Conservation (phyloP, 2,113 vertebrate genomes). For the Mobula birostris region DNA sequence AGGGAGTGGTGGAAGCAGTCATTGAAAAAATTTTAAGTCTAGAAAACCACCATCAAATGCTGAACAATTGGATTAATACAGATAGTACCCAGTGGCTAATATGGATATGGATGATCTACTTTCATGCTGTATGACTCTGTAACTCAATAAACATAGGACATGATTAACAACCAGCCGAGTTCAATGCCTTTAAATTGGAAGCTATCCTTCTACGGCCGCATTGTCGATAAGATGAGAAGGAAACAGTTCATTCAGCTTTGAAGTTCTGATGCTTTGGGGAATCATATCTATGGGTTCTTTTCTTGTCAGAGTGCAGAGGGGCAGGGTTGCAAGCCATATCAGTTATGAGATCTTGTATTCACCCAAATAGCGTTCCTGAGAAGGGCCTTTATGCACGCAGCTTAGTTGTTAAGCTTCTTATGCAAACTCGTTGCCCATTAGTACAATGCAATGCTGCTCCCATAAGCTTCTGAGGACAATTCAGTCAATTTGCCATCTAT, state of each 20-base stretch:
- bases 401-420: no score
- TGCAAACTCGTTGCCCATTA: neutral
- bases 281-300: neutral
- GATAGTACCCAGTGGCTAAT: no score
- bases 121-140: no score
- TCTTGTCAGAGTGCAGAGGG: neutral
- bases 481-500: no score
- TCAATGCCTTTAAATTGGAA: neutral
- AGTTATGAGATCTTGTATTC: no score
- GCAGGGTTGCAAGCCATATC: neutral
- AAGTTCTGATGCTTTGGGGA: neutral
- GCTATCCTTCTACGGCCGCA: neutral
- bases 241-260: neutral
- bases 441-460: neutral
- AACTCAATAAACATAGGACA: neutral
- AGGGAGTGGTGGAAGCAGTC: no score
- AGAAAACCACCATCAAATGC: no score
- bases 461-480: neutral
- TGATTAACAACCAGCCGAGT: neutral
- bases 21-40: no score
- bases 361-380: no score
- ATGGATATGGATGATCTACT: no score
- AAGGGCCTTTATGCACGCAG: no score
- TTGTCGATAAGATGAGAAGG: neutral
- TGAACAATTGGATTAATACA: no score